Base-by-base conservation (phyloP, 2,113 vertebrate species). In the Trematocara stigmaticum region DNA sequence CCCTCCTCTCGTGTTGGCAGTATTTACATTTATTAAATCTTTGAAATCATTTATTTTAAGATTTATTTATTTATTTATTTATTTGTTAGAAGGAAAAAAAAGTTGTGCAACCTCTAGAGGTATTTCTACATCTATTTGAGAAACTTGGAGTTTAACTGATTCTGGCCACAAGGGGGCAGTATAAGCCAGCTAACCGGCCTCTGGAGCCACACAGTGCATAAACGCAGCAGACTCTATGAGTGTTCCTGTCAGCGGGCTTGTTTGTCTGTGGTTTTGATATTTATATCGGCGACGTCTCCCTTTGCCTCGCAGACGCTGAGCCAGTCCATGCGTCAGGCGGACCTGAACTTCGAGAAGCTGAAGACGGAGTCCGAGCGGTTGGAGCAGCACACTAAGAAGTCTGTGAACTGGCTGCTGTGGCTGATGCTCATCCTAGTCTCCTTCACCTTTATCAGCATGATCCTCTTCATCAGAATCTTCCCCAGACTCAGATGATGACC, bases 361-460 rank as follows among this genome's bases (percentile, higher is more conserved):
- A 99, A 98, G 95, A 96, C 97, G 0, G 99, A 99, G 78, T 99
- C 99, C 0, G 98, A 99, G 86, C 96, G 98, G 1, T 85, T 99
- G 79, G 98, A 99, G 82, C 98, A 99, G 90, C 98, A 99, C 1
- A 94, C 99, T 0, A 99, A 99, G 96, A 99, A 99, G 93, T 98
- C 98, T 0, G 98, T 99, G 86, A 99, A 99, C 97, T 99, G 98
- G 98, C 95, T 99, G 4, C 95, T 99, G 15, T 99, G 98, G 98
- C 95, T 99, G 26, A 98, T 99, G 98, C 95, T 99, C 10, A 96
- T 99, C 38, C 83, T 99, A 1, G 99, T 99, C 80, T 99, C 98
- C 81, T 99, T 98, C 90, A 97, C 97, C 84, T 99, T 99, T 90
- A 99, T 99, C 91, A 98, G 97, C 89, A 99, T 98, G 98, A 99